Evolutionary conservation across 2,888 invertebrate species (phyloP), one percentile per base, ranked within the genome.

Genomic region (Heliconius ethilla): DNA sequence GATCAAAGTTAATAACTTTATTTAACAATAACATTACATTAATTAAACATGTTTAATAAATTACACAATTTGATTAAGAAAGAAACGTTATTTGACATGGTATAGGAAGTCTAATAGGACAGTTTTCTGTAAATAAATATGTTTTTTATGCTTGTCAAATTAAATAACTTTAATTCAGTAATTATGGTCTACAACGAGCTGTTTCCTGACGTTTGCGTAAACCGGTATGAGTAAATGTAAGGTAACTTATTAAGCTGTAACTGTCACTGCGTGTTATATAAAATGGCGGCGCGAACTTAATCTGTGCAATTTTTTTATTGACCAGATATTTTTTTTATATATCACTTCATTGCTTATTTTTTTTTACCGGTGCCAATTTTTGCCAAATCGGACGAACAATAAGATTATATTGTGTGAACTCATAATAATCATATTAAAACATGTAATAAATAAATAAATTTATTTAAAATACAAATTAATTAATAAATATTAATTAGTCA

Each of bases 161-260:
- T 77, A 78, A 72, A 72, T 77, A 75, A 80, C 18, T 25, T 69
- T 55, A 77, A 70, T 18, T 75, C 70, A 29, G 65, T 78, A 73
- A 79, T 76, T 76, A 73, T 73, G 62, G 33, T 73, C 25, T 63
- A 77, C 59, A 77, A 75, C 63, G 63, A 76, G 62, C 55, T 45
- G 69, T 77, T 77, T 73, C 75, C 69, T 70, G 67, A 75, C 74
- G 76, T 77, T 70, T 51, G 66, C 37, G 73, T 40, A 29, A 69
- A 79, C 80, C 70, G 78, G 79, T 80, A 70, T 79, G 77, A 75
- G 77, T 66, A 73, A 67, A 80, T 51, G 75, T 70, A 79, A 75
- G 75, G 63, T 72, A 37, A 77, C 29, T 63, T 72, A 55, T 59
- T 70, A 70, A 22, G 63, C 18, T 70, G 66, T 70, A 55, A 70